These are phyloP conservation scores for Cettia cetti DNA, from an alignment of 2,113 vertebrate genomes.

Conservation along the genomic window DNA sequence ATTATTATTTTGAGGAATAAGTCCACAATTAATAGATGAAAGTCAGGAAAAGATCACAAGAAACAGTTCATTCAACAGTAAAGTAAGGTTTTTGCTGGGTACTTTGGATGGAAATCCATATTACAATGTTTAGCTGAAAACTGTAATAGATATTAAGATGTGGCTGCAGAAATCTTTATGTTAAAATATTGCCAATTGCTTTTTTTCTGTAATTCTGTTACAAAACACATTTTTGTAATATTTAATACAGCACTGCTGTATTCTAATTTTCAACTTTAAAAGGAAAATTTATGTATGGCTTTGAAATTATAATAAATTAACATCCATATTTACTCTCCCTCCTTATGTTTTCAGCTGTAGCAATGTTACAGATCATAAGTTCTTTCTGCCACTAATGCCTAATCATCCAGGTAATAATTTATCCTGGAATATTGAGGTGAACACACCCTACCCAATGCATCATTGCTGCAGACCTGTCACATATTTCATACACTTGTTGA, in stretches of 20 bases:
- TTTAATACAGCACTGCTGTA: background rate
- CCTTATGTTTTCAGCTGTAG: background rate
- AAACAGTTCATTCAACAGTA: background rate
- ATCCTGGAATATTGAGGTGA: background rate
- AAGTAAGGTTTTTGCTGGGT: background rate
- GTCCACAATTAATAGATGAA: background rate
- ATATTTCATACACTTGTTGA: constrained; percentile 23
- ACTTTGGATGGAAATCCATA: background rate
- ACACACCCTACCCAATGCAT: background rate
- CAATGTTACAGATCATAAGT: background rate
- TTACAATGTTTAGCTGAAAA: background rate
- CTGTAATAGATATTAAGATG: background rate
- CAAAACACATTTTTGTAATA: background rate
- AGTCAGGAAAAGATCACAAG: background rate
- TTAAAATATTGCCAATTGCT: background rate
- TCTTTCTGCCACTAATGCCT: background rate
- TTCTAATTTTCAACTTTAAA: background rate
- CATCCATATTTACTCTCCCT: background rate
- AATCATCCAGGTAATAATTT: constrained; percentile 25
- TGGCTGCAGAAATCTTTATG: background rate
- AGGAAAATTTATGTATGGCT: background rate
- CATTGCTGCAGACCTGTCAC: background rate
- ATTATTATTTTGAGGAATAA: background rate
- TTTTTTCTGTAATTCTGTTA: background rate
- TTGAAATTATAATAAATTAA: background rate